Evolutionary conservation across 2,888 invertebrate species (phyloP).

Genomic region (Rhaphigaster nebulosa): DNA sequence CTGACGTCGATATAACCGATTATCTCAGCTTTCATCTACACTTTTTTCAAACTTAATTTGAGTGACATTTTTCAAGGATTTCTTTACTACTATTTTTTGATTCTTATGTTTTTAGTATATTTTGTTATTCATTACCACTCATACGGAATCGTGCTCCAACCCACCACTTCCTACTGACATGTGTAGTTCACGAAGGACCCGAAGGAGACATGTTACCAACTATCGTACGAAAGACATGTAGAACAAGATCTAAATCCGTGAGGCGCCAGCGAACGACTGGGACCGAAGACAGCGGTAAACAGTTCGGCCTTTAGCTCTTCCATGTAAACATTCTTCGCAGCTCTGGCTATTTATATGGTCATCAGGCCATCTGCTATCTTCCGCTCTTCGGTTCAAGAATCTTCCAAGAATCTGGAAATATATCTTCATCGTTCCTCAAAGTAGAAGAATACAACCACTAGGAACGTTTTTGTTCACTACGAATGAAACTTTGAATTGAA

Average conservation of each 20-base stretch:
- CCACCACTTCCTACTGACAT: neutral
- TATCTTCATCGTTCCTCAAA: neutral
- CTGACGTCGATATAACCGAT: too few relatives aligned
- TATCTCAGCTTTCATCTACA: too few relatives aligned
- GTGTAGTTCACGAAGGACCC: neutral
- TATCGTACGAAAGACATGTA: neutral
- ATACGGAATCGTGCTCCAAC: neutral
- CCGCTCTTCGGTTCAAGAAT: neutral
- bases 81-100: too few relatives aligned
- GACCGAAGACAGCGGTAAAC: conserved; percentile 32
- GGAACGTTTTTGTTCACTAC: neutral
- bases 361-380: conserved; percentile 47
- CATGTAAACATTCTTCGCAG: conserved; percentile 46
- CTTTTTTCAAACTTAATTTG: too few relatives aligned
- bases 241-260: conserved; percentile 25
- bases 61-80: too few relatives aligned
- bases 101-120: too few relatives aligned
- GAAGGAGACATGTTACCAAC: neutral
- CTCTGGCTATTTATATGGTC: conserved; percentile 47
- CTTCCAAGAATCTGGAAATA: neutral
- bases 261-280: conserved; percentile 5
- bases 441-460: neutral
- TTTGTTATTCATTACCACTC: neutral
- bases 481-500: neutral
- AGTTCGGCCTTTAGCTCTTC: conserved; percentile 21